Base-by-base conservation (phyloP, 2,797 vertebrate species). In the Dipus sagitta region DNA sequence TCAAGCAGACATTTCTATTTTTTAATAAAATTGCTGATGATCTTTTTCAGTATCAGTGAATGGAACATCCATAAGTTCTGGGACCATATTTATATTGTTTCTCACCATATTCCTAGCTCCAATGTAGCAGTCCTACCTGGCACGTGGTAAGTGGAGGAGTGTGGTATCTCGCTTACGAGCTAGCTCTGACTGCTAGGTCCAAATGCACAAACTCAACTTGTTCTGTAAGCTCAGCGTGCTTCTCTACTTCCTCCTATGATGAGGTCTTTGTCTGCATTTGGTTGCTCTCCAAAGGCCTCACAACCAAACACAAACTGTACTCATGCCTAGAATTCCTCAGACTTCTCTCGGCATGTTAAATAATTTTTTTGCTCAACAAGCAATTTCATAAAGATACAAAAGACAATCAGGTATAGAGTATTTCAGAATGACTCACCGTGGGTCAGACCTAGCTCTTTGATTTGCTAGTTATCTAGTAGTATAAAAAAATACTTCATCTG, bases 1-100 rank as follows among this genome's bases (percentile, higher is more conserved):
- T 76, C 7, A 92, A 91, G 75, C 72, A 84, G 47, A 18, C 74
- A 81, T 18, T 26, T 85, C 47, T 1, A 60, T 88, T 84, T 5
- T 84, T 88, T 64, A 64, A 64, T 93, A 28, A 77, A 34, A 90
- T 79, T 86, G 18, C 58, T 77, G 30, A 21, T 76, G 54, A 84
- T 76, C 71, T 6, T 42, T 82, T 84, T 58, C 79, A 78, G 7
- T n/a, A n/a, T 93, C 54, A 88, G 65, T 72, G 64, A 26, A 6
- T 92, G 8, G 21, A 84, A 88, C 94, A 86, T 85, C 23, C 4
- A 0, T 88, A 71, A 38, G 4, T 75, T 70, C 42, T 71, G 13
- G 28, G 4, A 30, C 21, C 13, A 4, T 32, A 3, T 18, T 9
- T 90, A 0, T 87, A 2, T 75, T 42, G 28, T 67, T 64, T 32